phyloP scores from a whole-genome alignment of 2,113 vertebrate genomes.

The Aphyosemion australe region DNA sequence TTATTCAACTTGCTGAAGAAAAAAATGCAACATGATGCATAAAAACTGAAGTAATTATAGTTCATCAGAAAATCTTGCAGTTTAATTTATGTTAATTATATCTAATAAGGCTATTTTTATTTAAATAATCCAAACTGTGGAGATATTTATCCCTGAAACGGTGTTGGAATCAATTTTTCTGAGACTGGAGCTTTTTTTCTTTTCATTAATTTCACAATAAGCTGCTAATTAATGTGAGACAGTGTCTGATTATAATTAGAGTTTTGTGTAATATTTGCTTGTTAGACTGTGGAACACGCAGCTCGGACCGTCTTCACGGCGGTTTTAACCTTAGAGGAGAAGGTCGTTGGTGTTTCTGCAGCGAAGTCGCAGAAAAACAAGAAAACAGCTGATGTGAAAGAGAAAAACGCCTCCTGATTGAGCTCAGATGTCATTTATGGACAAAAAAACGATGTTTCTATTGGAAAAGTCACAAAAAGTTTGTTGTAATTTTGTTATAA shows the following conservation, averaged over 20 bases:
- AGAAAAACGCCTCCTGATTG: not conserved
- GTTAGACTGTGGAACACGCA: constrained; percentile 29
- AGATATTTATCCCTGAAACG: too few relatives aligned
- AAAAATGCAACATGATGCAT: too few relatives aligned
- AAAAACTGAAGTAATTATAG: too few relatives aligned
- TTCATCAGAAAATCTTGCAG: too few relatives aligned
- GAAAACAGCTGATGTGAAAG: constrained; percentile 15
- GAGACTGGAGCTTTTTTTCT: too few relatives aligned
- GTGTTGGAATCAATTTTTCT: too few relatives aligned
- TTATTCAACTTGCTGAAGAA: too few relatives aligned
- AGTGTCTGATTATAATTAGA: not conserved
- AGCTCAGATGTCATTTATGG: not conserved
- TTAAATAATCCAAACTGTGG: too few relatives aligned
- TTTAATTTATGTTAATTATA: too few relatives aligned
- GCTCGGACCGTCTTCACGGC: constrained; percentile 27
- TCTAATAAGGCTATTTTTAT: too few relatives aligned
- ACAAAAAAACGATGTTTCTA: not conserved
- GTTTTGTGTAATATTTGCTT: constrained; percentile 29
- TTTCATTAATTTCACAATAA: not conserved
- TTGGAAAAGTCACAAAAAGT: not conserved
- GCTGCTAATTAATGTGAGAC: constrained; percentile 24
- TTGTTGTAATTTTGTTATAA: constrained; percentile 2
- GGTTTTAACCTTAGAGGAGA: constrained; percentile 52
- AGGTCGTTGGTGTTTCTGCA: constrained; percentile 47
- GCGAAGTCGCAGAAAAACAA: constrained; percentile 21